Percentiles rank a stretch among this genome's conserved stretches.
Evolutionary conservation across 1,140 invertebrate genomes (phyloP).

Genomic region (Halictus rubicundus): DNA sequence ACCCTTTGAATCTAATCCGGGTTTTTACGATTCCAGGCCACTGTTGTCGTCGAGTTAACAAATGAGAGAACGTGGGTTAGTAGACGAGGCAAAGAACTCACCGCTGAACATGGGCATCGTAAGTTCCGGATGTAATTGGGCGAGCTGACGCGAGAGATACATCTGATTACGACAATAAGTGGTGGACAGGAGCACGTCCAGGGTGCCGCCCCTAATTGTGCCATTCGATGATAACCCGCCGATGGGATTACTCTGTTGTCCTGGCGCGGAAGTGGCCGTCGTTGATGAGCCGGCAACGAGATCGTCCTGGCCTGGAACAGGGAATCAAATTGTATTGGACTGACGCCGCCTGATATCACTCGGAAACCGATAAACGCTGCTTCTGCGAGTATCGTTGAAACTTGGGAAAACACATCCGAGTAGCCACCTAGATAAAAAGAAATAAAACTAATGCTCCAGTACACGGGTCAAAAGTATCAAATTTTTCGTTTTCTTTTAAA

Average conservation of each 20-base stretch:
- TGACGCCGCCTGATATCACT: neutral
- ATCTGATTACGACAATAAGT: constrained; percentile 96
- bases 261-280: constrained; percentile 54
- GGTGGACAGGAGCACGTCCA: constrained; percentile 91
- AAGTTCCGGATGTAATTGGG: constrained; percentile 96
- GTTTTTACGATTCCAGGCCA: too few relatives aligned
- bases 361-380: neutral
- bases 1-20: too few relatives aligned
- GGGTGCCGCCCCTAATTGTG: constrained; percentile 82
- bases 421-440: too few relatives aligned
- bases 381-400: too few relatives aligned
- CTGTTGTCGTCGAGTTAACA: too few relatives aligned
- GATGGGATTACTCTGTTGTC: constrained; percentile 61
- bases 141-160: constrained; percentile 94
- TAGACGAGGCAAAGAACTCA: constrained; percentile 75
- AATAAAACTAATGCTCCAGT: too few relatives aligned
- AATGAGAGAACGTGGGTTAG: too few relatives aligned
- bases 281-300: constrained; percentile 68
- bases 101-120: constrained; percentile 99
- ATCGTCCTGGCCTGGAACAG: constrained; percentile 81
- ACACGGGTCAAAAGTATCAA: too few relatives aligned
- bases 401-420: too few relatives aligned
- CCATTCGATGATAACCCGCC: constrained; percentile 58
- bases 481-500: too few relatives aligned
- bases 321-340: neutral